Conservation (phyloP, 1,140 invertebrate genomes). For the Tetraneura akinire region DNA sequence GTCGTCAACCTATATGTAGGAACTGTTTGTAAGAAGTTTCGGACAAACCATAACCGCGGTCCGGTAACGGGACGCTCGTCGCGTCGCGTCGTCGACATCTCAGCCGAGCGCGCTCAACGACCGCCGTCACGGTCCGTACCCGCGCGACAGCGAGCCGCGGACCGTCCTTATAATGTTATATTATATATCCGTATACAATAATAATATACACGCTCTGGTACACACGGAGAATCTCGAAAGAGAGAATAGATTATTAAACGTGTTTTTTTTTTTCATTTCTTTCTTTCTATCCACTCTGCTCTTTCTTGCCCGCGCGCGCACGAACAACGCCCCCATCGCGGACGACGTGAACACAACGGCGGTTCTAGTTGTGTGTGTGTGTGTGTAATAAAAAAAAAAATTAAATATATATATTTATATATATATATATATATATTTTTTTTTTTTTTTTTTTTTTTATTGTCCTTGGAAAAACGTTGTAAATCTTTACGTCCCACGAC, state of each 20-base stretch:
- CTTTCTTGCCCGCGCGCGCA: neutral
- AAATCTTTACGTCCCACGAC: too few species aligned
- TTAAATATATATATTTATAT: too few species aligned
- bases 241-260: constrained; percentile 24
- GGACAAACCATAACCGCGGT: too few species aligned
- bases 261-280: constrained; percentile 25
- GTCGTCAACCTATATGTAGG: too few species aligned
- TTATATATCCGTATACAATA: too few species aligned
- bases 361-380: neutral
- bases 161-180: neutral
- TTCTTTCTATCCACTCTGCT: neutral
- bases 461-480: too few species aligned
- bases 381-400: constrained; percentile 15
- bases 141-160: neutral
- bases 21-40: too few species aligned
- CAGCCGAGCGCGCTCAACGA: too few species aligned
- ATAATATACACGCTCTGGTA: constrained; percentile 42
- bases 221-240: constrained; percentile 48
- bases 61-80: constrained; percentile 43
- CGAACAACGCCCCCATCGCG: neutral
- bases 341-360: neutral
- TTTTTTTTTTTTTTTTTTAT: too few species aligned
- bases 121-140: constrained; percentile 27
- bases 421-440: too few species aligned
- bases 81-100: neutral